These are phyloP conservation scores for Drosophila ezoana DNA, from an alignment of 2,888 invertebrate species.

Conservation along the genomic window DNA sequence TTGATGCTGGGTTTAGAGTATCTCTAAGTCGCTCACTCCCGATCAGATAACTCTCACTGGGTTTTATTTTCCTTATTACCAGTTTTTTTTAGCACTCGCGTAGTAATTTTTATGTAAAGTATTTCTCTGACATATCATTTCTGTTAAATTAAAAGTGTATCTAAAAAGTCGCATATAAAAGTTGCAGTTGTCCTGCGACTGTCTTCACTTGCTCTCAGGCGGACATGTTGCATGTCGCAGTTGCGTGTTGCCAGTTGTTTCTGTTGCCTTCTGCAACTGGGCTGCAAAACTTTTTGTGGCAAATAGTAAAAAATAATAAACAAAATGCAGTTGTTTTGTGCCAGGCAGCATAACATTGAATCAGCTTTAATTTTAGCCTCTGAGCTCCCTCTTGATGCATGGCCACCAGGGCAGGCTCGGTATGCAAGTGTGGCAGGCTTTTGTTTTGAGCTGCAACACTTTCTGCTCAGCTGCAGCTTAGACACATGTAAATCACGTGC, in stretches of 20 bases:
- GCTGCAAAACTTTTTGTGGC: constrained; percentile 33
- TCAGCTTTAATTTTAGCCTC: constrained; percentile 30
- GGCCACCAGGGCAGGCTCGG: constrained; percentile 4
- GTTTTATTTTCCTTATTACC: too few species aligned
- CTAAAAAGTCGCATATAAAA: not conserved
- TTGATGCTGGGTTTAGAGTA: too few species aligned
- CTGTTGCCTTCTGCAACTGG: constrained; percentile 13
- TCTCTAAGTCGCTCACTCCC: too few species aligned
- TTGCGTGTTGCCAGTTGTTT: constrained; percentile 33
- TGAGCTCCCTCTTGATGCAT: constrained; percentile 23
- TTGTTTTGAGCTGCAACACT: constrained; percentile 8
- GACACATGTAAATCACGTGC: constrained; percentile 67
- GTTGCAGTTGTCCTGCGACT: constrained; percentile 4
- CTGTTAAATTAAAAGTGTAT: constrained; percentile 7
- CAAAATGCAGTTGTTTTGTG: constrained; percentile 41
- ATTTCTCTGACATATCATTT: not conserved
- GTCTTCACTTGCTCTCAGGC: constrained; percentile 10
- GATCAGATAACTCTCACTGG: too few species aligned
- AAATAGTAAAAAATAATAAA: constrained; percentile 9
- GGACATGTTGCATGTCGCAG: constrained; percentile 36
- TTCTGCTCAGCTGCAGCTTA: constrained; percentile 32
- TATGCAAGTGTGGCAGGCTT: constrained; percentile 31
- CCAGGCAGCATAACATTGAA: constrained; percentile 35
- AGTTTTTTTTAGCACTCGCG: too few species aligned
- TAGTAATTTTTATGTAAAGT: not conserved